Evolutionary conservation across 2,113 vertebrate genomes (phyloP).

Genomic region (Toxotes jaculatrix): DNA sequence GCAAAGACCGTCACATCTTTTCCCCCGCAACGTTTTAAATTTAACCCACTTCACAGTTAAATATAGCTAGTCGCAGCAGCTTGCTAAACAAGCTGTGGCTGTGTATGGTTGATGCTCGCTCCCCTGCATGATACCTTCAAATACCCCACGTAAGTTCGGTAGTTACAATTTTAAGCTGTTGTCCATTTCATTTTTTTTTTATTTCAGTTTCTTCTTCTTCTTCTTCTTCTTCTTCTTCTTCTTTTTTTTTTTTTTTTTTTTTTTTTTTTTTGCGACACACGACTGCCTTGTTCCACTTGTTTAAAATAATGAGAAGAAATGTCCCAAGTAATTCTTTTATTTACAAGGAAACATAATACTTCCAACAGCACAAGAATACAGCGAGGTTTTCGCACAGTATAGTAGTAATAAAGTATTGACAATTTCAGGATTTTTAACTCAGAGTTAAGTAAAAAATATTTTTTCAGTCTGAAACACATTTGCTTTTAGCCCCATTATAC

Average conservation of each 20-base stretch:
- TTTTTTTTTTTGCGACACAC: background rate
- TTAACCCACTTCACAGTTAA: background rate
- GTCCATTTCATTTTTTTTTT: too few species aligned
- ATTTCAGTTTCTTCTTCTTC: too few species aligned
- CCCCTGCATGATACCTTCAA: constrained; percentile 21
- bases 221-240: too few species aligned
- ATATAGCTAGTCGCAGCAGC: background rate
- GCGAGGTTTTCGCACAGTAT: background rate
- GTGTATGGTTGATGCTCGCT: background rate
- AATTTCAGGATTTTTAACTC: too few species aligned
- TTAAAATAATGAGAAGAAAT: background rate
- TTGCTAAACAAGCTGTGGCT: background rate
- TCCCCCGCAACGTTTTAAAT: background rate
- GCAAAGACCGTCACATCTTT: background rate
- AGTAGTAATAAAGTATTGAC: too few species aligned
- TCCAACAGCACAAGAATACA: background rate
- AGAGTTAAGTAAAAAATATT: too few species aligned
- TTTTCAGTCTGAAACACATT: background rate
- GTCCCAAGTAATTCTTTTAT: background rate
- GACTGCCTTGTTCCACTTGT: too few species aligned
- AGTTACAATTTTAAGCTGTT: background rate
- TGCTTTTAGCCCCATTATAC: background rate
- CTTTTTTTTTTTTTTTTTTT: too few species aligned
- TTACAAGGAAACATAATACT: background rate
- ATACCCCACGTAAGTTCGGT: background rate